phyloP scores from a whole-genome alignment of 2,888 invertebrate species.

The Nephrotoma appendiculata region DNA sequence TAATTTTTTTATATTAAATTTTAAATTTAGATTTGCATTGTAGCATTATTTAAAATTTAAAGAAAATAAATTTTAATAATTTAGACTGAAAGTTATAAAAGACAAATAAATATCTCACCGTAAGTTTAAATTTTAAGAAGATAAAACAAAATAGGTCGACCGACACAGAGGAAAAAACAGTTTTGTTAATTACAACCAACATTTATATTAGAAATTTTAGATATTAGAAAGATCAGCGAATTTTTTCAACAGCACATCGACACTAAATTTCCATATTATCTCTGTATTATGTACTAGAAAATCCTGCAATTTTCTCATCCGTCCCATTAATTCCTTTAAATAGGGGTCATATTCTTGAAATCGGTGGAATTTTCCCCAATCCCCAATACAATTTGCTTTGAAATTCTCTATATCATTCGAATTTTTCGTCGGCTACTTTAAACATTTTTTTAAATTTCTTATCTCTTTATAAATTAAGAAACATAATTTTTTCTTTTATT shows the following conservation, averaged over 20 bases:
- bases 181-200: not conserved
- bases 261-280: not conserved
- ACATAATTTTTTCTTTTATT: too few species aligned
- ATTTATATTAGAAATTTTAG: not conserved
- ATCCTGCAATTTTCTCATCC: not conserved
- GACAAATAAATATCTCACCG: not conserved
- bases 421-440: too few species aligned
- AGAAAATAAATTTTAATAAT: not conserved
- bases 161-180: not conserved
- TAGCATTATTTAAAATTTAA: not conserved
- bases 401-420: too few species aligned
- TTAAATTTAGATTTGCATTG: not conserved
- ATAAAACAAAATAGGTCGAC: not conserved
- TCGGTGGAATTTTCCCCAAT: too few species aligned
- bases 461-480: too few species aligned
- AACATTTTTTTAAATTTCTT: too few species aligned
- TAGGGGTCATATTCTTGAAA: not conserved
- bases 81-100: not conserved
- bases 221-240: not conserved
- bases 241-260: not conserved
- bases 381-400: too few species aligned
- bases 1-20: not conserved
- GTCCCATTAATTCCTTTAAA: not conserved
- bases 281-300: not conserved
- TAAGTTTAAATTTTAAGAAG: not conserved